Conservation (phyloP, 2,888 invertebrate genomes). For the Noctuana brunneofusca region DNA sequence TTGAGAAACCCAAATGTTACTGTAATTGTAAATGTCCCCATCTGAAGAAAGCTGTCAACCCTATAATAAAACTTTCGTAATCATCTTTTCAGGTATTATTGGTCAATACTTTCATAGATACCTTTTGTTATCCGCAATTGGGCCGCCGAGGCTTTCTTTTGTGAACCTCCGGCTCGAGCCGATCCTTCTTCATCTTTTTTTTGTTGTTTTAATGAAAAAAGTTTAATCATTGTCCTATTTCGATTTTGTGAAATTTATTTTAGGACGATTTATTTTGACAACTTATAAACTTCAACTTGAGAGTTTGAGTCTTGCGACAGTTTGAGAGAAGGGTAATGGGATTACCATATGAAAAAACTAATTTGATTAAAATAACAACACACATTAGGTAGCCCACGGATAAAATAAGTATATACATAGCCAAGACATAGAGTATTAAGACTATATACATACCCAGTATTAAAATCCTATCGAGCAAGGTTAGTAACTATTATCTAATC, state of each 20-base stretch:
- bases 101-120: conserved; percentile 55
- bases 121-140: conserved; percentile 99
- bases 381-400: too few species aligned
- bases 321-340: conserved; percentile 6
- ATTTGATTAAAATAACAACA: neutral
- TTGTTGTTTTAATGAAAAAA: conserved; percentile 98
- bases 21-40: too few species aligned
- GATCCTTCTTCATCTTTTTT: conserved; percentile 97
- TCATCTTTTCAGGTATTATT: conserved; percentile 18
- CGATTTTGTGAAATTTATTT: conserved; percentile 70
- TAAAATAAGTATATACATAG: too few species aligned
- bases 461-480: too few species aligned
- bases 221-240: conserved; percentile 93
- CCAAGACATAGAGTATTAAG: too few species aligned
- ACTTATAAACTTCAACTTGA: conserved; percentile 41
- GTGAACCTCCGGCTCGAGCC: conserved; percentile 84
- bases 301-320: neutral
- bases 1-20: too few species aligned
- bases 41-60: too few species aligned
- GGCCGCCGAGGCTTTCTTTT: conserved; percentile 97
- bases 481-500: too few species aligned
- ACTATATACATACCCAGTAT: too few species aligned
- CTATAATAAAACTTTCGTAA: conserved; percentile 11
- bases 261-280: conserved; percentile 76
- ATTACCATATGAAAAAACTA: conserved; percentile 5